Evolutionary conservation across 2,888 invertebrate species (phyloP).

Genomic region (Kuschelorhynchus macadamiae): DNA sequence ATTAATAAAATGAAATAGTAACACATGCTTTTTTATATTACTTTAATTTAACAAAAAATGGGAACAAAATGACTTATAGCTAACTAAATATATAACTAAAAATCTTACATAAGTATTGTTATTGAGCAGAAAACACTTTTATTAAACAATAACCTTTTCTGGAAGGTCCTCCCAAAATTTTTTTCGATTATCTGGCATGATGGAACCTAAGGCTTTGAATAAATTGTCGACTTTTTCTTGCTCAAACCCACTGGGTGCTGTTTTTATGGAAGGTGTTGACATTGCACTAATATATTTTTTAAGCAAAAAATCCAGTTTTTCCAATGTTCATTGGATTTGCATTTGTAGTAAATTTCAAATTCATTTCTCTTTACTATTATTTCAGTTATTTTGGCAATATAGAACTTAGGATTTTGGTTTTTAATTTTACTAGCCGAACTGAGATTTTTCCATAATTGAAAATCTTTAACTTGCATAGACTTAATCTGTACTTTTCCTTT

Average conservation of each 20-base stretch:
- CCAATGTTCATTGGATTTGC: background rate
- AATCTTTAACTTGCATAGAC: slow-evolving; percentile 19
- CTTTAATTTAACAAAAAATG: background rate
- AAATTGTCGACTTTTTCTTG: slow-evolving; percentile 1
- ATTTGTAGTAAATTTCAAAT: slow-evolving; percentile 20
- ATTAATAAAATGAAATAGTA: too few species aligned
- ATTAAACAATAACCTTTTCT: background rate
- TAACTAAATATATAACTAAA: background rate
- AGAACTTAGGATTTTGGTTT: slow-evolving; percentile 22
- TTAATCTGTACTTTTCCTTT: slow-evolving; percentile 26
- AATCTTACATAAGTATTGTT: too few species aligned
- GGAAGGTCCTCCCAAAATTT: slow-evolving; percentile 1
- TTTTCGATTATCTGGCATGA: slow-evolving; percentile 5
- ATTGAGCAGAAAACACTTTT: background rate
- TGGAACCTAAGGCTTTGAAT: background rate
- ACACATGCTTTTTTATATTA: background rate
- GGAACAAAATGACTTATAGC: too few species aligned
- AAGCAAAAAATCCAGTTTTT: background rate
- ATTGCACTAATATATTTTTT: slow-evolving; percentile 2
- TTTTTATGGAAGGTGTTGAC: background rate
- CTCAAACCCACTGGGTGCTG: background rate
- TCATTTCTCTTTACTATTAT: slow-evolving; percentile 11
- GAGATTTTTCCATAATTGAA: slow-evolving; percentile 18
- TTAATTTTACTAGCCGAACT: slow-evolving; percentile 20
- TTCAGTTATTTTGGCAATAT: slow-evolving; percentile 28